Conservation (phyloP, 2,113 vertebrate genomes). For the Callipepla californica region DNA sequence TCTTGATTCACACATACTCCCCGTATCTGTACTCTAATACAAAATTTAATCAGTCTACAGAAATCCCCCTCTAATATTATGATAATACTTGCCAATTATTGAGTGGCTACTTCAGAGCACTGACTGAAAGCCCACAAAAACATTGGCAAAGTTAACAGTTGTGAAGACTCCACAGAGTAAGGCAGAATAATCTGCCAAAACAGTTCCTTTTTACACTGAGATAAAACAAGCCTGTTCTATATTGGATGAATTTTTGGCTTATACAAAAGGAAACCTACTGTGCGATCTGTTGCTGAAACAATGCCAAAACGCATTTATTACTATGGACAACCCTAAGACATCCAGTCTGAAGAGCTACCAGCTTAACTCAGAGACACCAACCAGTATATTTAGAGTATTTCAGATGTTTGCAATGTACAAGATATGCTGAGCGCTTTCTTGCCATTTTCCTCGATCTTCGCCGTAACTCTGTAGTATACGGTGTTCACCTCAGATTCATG, state of each 20-base stretch:
- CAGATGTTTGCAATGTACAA: rapidly evolving
- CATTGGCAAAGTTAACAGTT: not conserved
- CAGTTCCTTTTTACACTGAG: not conserved
- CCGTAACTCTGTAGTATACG: not conserved
- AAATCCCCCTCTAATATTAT: not conserved
- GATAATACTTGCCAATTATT: not conserved
- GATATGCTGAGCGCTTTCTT: rapidly evolving
- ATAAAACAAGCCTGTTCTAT: not conserved
- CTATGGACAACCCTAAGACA: not conserved
- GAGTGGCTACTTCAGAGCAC: not conserved
- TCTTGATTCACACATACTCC: not conserved
- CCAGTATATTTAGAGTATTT: not conserved
- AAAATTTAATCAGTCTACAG: not conserved
- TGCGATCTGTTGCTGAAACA: not conserved
- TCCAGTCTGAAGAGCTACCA: not conserved
- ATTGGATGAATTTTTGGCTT: not conserved
- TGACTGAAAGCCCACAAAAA: conserved; percentile 1
- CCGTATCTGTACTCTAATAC: not conserved
- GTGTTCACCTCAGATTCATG: not conserved
- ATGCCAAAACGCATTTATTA: not conserved
- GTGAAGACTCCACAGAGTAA: not conserved
- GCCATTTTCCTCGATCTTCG: not conserved
- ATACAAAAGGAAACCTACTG: not conserved
- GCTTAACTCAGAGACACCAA: not conserved
- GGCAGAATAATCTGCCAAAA: not conserved